Evolutionary conservation across 2,888 invertebrate genomes (phyloP).

Genomic region (Timema cristinae): DNA sequence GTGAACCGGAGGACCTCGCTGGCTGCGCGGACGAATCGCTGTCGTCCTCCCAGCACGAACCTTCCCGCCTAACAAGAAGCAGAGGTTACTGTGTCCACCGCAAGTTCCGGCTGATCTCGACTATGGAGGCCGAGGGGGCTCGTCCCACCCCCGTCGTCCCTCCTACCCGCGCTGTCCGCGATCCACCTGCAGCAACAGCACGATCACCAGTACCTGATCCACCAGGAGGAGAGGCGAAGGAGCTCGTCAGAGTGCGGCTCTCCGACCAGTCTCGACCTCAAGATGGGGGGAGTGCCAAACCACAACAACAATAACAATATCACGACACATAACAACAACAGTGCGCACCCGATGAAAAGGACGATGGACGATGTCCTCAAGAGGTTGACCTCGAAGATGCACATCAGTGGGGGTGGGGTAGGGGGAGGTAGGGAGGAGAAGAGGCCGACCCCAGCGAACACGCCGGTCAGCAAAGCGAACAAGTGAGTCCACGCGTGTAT

Average conservation of each 20-base stretch:
- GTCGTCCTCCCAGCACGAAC: constrained; percentile 36
- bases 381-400: constrained; percentile 80
- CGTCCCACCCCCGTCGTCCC: constrained; percentile 21
- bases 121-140: neutral
- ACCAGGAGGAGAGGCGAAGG: constrained; percentile 40
- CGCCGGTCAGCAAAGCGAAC: constrained; percentile 44
- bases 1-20: constrained; percentile 44
- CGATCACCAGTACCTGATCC: constrained; percentile 32
- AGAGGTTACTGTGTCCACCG: constrained; percentile 38
- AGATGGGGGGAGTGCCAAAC: constrained; percentile 54
- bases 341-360: constrained; percentile 60
- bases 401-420: constrained; percentile 64
- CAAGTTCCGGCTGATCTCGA: constrained; percentile 9
- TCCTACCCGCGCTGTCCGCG: constrained; percentile 33
- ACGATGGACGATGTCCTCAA: constrained; percentile 91
- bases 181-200: constrained; percentile 51
- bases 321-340: constrained; percentile 50
- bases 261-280: constrained; percentile 59
- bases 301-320: constrained; percentile 41
- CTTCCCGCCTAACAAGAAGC: constrained; percentile 47
- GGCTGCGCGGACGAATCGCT: constrained; percentile 36
- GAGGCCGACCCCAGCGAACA: constrained; percentile 65
- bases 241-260: constrained; percentile 70
- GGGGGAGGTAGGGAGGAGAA: constrained; percentile 55
- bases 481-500: constrained; percentile 44